phyloP scores from a whole-genome alignment of 1,140 invertebrate species.

The Oncopeltus fasciatus region DNA sequence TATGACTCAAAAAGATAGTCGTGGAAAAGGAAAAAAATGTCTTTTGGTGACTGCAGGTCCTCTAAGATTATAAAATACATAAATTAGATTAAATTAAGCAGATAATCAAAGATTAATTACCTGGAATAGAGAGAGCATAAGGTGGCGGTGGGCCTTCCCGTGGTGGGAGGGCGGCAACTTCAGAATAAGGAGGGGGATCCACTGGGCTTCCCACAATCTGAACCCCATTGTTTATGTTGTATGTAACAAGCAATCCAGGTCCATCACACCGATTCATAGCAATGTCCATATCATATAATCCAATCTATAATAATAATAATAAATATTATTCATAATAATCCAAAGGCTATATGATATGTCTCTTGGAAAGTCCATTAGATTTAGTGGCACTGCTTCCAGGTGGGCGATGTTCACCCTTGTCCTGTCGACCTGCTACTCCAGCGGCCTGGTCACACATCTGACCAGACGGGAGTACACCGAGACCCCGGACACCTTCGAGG shows the following conservation, averaged over 20 bases:
- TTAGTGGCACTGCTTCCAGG: no score
- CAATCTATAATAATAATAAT: background rate
- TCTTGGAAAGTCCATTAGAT: no score
- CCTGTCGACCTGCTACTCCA: background rate
- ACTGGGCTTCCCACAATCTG: constrained; percentile 31
- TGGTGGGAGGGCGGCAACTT: constrained; percentile 33
- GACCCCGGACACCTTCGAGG: background rate
- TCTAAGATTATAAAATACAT: no score
- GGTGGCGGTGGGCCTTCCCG: constrained; percentile 40
- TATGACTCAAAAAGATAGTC: no score
- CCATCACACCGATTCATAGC: constrained; percentile 23
- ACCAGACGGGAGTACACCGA: background rate
- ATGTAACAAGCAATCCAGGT: constrained; percentile 29
- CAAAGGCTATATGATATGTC: no score
- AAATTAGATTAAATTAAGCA: no score
- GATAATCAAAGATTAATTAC: background rate
- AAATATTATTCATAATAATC: no score
- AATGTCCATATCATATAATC: constrained; percentile 26
- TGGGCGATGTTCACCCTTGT: background rate
- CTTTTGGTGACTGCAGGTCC: no score
- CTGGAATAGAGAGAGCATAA: constrained; percentile 25
- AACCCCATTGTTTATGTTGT: constrained; percentile 34
- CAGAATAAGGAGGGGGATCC: constrained; percentile 40
- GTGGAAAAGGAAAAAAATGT: no score
- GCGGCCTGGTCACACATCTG: background rate